These are phyloP conservation scores for Antennarius maculatus DNA, from an alignment of 2,797 vertebrate species.

Conservation along the genomic window DNA sequence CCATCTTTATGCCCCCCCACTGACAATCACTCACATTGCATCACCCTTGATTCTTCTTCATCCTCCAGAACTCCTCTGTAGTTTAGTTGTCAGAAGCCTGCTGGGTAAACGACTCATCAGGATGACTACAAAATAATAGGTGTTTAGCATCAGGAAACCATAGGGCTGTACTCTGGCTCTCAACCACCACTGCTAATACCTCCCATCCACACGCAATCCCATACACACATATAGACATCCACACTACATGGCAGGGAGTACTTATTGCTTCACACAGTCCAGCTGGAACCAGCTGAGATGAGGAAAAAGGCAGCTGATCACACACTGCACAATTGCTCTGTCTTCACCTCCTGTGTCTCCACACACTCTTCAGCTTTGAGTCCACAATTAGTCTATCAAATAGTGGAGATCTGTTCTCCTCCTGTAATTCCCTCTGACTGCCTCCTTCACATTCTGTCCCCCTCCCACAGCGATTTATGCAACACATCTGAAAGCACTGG, in stretches of 20 bases:
- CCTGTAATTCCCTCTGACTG: too few relatives aligned
- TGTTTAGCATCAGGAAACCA: constrained; percentile 88
- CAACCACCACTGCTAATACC: neutral
- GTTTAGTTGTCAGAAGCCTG: constrained; percentile 63
- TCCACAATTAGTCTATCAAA: constrained; percentile 8
- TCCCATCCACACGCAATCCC: constrained; percentile 9
- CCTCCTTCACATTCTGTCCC: too few relatives aligned
- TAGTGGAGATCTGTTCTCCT: neutral
- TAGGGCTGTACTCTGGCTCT: constrained; percentile 77
- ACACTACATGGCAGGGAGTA: neutral
- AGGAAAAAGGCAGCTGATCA: constrained; percentile 12
- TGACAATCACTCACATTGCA: constrained; percentile 4
- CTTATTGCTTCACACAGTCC: neutral
- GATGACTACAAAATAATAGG: constrained; percentile 89
- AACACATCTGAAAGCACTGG: too few relatives aligned
- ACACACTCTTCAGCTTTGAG: neutral
- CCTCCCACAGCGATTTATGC: too few relatives aligned
- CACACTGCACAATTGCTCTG: constrained; percentile 1
- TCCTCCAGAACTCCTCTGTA: constrained; percentile 76
- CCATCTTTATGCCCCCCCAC: neutral
- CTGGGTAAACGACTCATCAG: constrained; percentile 82
- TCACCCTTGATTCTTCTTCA: constrained; percentile 80
- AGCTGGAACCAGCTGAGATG: constrained; percentile 7
- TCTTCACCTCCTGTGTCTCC: neutral
- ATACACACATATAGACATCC: neutral